Conservation (phyloP, 2,113 vertebrate species). For the Oceanodroma tethys region DNA sequence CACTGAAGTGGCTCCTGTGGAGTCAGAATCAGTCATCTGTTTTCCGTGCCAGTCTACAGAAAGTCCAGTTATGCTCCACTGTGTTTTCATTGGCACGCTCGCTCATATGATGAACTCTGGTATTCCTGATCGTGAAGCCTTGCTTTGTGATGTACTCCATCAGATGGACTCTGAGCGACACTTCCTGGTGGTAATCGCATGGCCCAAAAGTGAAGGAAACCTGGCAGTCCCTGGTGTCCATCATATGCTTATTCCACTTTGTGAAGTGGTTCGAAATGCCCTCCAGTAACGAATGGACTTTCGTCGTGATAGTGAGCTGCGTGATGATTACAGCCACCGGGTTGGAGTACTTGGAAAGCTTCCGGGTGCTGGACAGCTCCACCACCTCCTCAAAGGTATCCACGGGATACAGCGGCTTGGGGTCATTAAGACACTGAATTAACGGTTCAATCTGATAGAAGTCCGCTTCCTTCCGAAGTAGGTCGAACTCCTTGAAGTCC, state of each 20-base stretch:
- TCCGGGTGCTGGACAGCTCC: slow-evolving; percentile 95
- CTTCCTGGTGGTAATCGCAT: slow-evolving; percentile 97
- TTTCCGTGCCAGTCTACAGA: slow-evolving; percentile 93
- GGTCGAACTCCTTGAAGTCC: slow-evolving; percentile 87
- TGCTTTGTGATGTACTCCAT: slow-evolving; percentile 99
- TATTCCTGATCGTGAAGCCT: slow-evolving; percentile 95
- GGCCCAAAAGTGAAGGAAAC: slow-evolving; percentile 98
- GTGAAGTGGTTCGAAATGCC: slow-evolving; percentile 97
- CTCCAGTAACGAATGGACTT: slow-evolving; percentile 91
- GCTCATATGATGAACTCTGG: slow-evolving; percentile 97
- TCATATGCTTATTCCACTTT: slow-evolving; percentile 99
- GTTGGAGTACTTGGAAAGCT: slow-evolving; percentile 98
- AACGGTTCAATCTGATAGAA: slow-evolving; percentile 88
- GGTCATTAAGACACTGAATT: slow-evolving; percentile 92
- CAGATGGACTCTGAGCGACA: slow-evolving; percentile 92
- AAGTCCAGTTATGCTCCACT: slow-evolving; percentile 99
- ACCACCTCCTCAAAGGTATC: slow-evolving; percentile 98
- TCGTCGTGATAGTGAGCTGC: slow-evolving; percentile 94
- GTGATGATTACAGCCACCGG: slow-evolving; percentile 98
- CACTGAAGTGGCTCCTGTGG: background rate
- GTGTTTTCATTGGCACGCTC: slow-evolving; percentile 98
- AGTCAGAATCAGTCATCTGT: slow-evolving; percentile 86
- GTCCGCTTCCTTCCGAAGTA: slow-evolving; percentile 86
- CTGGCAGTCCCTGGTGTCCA: slow-evolving; percentile 98
- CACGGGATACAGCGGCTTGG: slow-evolving; percentile 91